Base-by-base conservation (phyloP, 2,797 vertebrate species). In the Dicrostonyx torquatus region DNA sequence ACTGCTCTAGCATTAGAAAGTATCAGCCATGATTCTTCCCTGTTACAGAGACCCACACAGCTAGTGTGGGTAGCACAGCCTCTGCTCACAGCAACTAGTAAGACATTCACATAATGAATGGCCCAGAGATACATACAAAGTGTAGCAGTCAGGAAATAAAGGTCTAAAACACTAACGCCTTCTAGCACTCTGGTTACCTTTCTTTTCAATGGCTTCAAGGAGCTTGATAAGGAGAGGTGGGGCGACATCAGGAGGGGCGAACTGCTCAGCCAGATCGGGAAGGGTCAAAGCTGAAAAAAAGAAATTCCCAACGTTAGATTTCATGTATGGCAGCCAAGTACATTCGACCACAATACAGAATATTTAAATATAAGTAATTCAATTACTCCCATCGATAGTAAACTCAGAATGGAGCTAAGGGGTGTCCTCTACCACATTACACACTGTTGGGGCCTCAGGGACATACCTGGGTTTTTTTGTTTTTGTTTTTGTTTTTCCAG, bases 261-360 rank as follows among this genome's bases (percentile, higher is more conserved):
- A 99, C 98, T 99, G 99, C 97, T 99, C 99, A 0, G 98, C 99
- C 97, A 99, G 97, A 97, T 99, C 99, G 14, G 98, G 98, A 97
- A 99, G 98, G 88, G 97, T 97, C 95, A 98, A 98, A 94, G 97
- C 99, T 99, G 95, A 97, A 98, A 98, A 87, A 50, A 96, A 94
- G 88, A 97, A 75, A 31, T 96, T 45, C 1, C 12, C 77, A 53
- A 0, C 58, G 13, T 43, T 87, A 43, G 70, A 92, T 84, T 40
- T 48, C 82, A 91, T 40, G 40, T 50, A 43, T 85, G 13, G 79
- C 75, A 82, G 94, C 76, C 22, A 89, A 95, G 72, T 37, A 77
- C 62, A 86, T 53, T 34, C 90, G 31, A 70, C 20, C 40, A 85
- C 90, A 89, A n/a, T 13, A 87, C 87, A 94, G 93, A 96, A 85